A percentile compares a stretch with the other conserved stretches of the same genome.
These are phyloP conservation scores for Chelon auratus DNA, from an alignment of 2,797 vertebrate species.

Conservation along the genomic window DNA sequence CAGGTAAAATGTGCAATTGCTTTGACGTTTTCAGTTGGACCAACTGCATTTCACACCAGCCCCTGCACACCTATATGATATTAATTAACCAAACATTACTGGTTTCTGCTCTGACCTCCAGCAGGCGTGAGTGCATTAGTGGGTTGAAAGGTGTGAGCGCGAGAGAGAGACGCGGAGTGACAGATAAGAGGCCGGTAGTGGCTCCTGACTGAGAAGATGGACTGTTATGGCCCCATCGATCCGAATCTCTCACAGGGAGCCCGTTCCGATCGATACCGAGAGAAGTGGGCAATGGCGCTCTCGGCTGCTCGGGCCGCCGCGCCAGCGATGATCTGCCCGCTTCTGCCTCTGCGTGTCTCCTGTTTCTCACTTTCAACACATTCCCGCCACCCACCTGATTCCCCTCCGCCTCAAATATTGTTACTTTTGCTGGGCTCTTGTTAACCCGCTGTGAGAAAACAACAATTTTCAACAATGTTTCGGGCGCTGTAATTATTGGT, in stretches of 20 bases:
- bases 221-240: constrained; percentile 76
- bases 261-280: constrained; percentile 57
- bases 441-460: constrained; percentile 24
- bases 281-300: constrained; percentile 48
- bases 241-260: constrained; percentile 66
- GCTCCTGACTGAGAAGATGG: constrained; percentile 73
- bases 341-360: constrained; percentile 10
- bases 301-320: constrained; percentile 44
- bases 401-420: constrained; percentile 23
- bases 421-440: constrained; percentile 20
- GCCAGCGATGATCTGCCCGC: constrained; percentile 32
- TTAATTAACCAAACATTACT: no score
- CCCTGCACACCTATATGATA: not conserved
- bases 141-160: constrained; percentile 31
- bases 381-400: constrained; percentile 41
- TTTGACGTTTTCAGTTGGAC: no score
- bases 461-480: constrained; percentile 7
- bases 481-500: constrained; percentile 22
- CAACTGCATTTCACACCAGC: no score
- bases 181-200: constrained; percentile 62
- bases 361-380: constrained; percentile 16
- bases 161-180: constrained; percentile 30
- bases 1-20: no score
- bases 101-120: constrained; percentile 18
- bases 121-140: constrained; percentile 28